phyloP scores from a whole-genome alignment of 2,113 vertebrate genomes.

The Propithecus coquereli region DNA sequence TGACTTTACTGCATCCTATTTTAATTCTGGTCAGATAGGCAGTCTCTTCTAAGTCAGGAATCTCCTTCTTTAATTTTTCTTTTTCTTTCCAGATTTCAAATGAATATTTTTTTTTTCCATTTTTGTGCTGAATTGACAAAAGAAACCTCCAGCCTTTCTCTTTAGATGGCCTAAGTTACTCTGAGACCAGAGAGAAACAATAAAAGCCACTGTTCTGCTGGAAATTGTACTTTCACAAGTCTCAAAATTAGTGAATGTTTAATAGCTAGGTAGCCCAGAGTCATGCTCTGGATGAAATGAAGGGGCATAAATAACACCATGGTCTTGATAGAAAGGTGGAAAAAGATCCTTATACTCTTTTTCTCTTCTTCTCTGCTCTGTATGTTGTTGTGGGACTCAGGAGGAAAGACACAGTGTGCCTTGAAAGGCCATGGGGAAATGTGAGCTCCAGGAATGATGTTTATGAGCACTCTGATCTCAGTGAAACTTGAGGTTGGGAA shows the following conservation, averaged over 20 bases:
- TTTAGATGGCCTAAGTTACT: not conserved
- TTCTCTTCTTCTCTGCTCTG: not conserved
- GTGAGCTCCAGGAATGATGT: not conserved
- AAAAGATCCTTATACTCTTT: not conserved
- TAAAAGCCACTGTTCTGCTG: not conserved
- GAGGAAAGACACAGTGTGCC: not conserved
- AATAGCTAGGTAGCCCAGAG: not conserved
- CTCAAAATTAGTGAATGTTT: slow-evolving; percentile 18
- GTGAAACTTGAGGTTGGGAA: slow-evolving; percentile 13
- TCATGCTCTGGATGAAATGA: slow-evolving; percentile 27
- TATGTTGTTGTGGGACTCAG: not conserved
- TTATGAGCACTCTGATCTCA: slow-evolving; percentile 14
- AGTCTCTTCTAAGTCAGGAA: not conserved
- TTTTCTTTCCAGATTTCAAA: not conserved
- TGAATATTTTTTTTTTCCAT: not conserved
- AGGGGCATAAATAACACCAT: not conserved
- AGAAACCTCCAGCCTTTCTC: not conserved
- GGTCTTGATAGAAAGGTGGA: not conserved
- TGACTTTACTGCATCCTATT: not conserved
- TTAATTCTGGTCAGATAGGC: not conserved
- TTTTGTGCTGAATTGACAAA: not conserved
- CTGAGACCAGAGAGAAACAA: not conserved
- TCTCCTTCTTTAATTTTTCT: slow-evolving; percentile 2
- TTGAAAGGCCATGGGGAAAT: not conserved
- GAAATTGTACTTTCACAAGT: not conserved